Conservation (phyloP, 2,888 invertebrate genomes). For the Drosophila tanythrix region DNA sequence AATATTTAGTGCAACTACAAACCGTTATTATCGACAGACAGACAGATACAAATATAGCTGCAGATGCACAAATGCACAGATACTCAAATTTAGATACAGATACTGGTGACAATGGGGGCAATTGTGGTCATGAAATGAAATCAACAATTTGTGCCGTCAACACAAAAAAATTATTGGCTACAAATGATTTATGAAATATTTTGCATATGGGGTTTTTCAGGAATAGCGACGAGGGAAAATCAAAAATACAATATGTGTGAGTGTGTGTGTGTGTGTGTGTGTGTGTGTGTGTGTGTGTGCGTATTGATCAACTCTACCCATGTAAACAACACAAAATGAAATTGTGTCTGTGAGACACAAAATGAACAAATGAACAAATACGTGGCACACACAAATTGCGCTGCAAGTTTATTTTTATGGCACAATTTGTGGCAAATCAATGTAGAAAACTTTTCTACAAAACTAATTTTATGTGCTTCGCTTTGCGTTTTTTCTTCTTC, state of each 20-base stretch:
- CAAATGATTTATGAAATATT: constrained; percentile 66
- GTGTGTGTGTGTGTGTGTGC: background rate
- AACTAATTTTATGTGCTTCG: constrained; percentile 68
- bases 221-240: background rate
- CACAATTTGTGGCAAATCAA: constrained; percentile 78
- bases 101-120: constrained; percentile 51
- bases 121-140: constrained; percentile 54
- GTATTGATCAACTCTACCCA: constrained; percentile 5
- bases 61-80: constrained; percentile 4
- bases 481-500: background rate
- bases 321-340: constrained; percentile 24
- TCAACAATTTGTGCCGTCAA: constrained; percentile 57
- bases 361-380: constrained; percentile 29
- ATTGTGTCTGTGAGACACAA: constrained; percentile 26
- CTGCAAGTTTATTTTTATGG: constrained; percentile 48
- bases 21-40: constrained; percentile 56
- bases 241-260: background rate
- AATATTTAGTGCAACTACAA: constrained; percentile 56
- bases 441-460: constrained; percentile 48
- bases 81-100: constrained; percentile 6
- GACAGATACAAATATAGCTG: constrained; percentile 5
- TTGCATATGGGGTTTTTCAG: constrained; percentile 30
- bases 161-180: constrained; percentile 59
- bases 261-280: background rate
- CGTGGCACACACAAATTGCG: constrained; percentile 27